Evolutionary conservation across 1,140 invertebrate genomes (phyloP).

Genomic region (Drosophila punjabiensis): DNA sequence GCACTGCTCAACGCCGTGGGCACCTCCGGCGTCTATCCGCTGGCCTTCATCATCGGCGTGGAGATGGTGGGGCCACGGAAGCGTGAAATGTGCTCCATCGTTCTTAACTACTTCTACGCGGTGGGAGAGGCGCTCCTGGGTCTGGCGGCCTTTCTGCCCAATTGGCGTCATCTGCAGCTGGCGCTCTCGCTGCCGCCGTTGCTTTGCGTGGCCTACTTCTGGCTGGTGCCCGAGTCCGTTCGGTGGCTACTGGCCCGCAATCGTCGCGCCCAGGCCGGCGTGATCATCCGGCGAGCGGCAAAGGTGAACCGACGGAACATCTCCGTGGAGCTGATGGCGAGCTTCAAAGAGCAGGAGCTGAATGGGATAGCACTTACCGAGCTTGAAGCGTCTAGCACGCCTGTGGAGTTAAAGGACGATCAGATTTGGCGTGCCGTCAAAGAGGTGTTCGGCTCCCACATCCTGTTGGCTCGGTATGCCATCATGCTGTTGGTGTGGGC

Average conservation of each 20-base stretch:
- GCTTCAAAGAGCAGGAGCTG: conserved; percentile 65
- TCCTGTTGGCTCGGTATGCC: conserved; percentile 85
- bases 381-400: not conserved
- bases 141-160: conserved; percentile 86
- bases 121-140: conserved; percentile 88
- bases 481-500: conserved; percentile 87
- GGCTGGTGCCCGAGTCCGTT: conserved; percentile 89
- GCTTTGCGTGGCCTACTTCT: conserved; percentile 87
- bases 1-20: conserved; percentile 88
- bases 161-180: conserved; percentile 88
- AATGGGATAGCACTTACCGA: conserved; percentile 12
- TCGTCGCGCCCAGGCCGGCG: conserved; percentile 86
- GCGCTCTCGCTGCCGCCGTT: conserved; percentile 87
- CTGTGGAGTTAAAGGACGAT: conserved; percentile 26
- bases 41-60: conserved; percentile 89
- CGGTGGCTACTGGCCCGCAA: conserved; percentile 88
- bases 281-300: conserved; percentile 87
- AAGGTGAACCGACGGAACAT: conserved; percentile 86
- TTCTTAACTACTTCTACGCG: conserved; percentile 89
- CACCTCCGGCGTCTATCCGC: conserved; percentile 88
- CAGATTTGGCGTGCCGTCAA: conserved; percentile 83
- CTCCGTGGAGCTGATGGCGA: conserved; percentile 85
- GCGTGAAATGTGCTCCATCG: conserved; percentile 88
- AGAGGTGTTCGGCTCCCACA: conserved; percentile 86
- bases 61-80: conserved; percentile 89